These are phyloP conservation scores for Anolis apletophallus DNA, from an alignment of 2,797 vertebrate species.

Conservation along the genomic window DNA sequence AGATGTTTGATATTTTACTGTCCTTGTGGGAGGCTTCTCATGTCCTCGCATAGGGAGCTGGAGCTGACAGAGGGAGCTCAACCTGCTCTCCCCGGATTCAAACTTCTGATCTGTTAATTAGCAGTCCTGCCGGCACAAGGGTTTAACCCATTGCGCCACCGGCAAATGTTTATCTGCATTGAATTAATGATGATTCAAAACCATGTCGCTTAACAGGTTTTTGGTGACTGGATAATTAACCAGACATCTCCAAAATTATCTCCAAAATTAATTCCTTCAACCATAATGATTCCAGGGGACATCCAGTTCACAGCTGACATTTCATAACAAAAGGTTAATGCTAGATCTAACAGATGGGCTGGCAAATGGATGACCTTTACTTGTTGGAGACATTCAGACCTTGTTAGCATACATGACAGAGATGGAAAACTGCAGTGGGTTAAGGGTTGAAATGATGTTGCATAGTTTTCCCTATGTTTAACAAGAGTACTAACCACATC, in stretches of 20 bases:
- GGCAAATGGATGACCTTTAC: slow-evolving; percentile 23
- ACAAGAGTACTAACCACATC: not conserved
- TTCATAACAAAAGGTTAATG: slow-evolving; percentile 30
- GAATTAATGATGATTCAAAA: not conserved
- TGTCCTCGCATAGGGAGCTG: too few relatives aligned
- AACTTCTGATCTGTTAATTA: too few relatives aligned
- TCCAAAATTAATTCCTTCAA: slow-evolving; percentile 5
- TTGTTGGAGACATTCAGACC: not conserved
- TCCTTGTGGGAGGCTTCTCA: too few relatives aligned
- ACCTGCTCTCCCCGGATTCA: too few relatives aligned
- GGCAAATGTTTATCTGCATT: not conserved
- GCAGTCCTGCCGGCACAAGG: too few relatives aligned
- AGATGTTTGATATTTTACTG: too few relatives aligned
- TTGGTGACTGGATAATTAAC: not conserved
- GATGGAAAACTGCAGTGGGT: slow-evolving; percentile 8
- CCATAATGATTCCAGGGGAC: not conserved
- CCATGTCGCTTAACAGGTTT: rapidly evolving
- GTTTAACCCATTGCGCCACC: too few relatives aligned
- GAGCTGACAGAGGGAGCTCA: too few relatives aligned
- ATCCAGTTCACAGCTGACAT: slow-evolving; percentile 32
- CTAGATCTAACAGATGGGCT: slow-evolving; percentile 51
- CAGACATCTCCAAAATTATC: not conserved
- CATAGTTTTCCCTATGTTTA: slow-evolving; percentile 1
- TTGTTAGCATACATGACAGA: not conserved
- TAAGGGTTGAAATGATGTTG: not conserved